A percentile compares a stretch with the other conserved stretches of the same genome.
These are phyloP conservation scores for Philotrypesis tridentata DNA, from an alignment of 1,140 invertebrate genomes.

Conservation along the genomic window DNA sequence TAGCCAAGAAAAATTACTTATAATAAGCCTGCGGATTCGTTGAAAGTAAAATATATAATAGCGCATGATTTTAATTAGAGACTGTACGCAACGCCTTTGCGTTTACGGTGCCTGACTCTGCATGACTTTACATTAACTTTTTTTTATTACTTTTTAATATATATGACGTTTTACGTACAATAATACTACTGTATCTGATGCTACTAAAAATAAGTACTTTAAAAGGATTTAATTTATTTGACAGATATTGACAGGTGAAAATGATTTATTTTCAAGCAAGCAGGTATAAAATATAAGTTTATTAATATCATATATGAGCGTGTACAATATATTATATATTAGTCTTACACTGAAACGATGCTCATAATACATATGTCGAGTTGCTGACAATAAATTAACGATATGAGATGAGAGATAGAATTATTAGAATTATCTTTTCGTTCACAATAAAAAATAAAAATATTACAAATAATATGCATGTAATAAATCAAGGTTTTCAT, in stretches of 20 bases:
- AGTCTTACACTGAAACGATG: constrained; percentile 57
- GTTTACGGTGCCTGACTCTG: too few relatives aligned
- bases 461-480: constrained; percentile 45
- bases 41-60: too few relatives aligned
- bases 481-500: constrained; percentile 48
- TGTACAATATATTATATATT: constrained; percentile 53
- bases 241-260: background rate
- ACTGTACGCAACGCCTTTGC: too few relatives aligned
- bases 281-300: constrained; percentile 60
- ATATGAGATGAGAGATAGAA: constrained; percentile 44
- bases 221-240: background rate
- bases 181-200: too few relatives aligned
- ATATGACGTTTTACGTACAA: too few relatives aligned
- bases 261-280: background rate
- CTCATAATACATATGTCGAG: constrained; percentile 46
- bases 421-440: background rate
- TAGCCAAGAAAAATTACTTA: too few relatives aligned
- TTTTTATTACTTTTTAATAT: too few relatives aligned
- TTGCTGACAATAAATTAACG: constrained; percentile 63
- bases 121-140: too few relatives aligned
- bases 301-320: constrained; percentile 61
- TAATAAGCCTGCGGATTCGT: too few relatives aligned
- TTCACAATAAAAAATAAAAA: constrained; percentile 45
- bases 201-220: too few relatives aligned
- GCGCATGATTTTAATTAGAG: too few relatives aligned